phyloP scores from a whole-genome alignment of 1,140 invertebrate genomes.

The Ceratoteleas bidentatus region DNA sequence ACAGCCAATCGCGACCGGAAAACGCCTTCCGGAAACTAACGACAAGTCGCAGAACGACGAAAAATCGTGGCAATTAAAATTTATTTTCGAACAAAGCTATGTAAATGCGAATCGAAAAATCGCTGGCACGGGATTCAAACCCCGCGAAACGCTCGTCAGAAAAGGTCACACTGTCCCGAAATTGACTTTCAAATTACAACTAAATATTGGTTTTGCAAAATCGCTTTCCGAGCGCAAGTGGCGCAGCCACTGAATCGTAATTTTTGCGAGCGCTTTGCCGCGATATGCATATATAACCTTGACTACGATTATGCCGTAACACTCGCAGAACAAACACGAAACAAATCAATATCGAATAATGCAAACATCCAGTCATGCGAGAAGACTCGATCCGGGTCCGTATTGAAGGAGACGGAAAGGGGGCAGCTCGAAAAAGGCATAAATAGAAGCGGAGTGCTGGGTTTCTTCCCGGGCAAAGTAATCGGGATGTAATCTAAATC shows the following conservation, averaged over 20 bases:
- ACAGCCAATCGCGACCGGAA: too few relatives aligned
- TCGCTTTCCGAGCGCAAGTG: constrained; percentile 9
- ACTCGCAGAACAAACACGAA: constrained; percentile 36
- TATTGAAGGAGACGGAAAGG: constrained; percentile 22
- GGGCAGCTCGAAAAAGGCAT: constrained; percentile 36
- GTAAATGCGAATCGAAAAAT: constrained; percentile 27
- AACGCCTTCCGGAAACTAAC: too few relatives aligned
- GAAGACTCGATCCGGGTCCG: constrained; percentile 33
- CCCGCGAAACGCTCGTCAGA: constrained; percentile 2
- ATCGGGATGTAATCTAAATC: constrained; percentile 70
- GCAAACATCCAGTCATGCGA: constrained; percentile 42
- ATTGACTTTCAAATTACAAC: constrained; percentile 38
- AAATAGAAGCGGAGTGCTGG: constrained; percentile 60
- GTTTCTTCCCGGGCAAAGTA: constrained; percentile 65
- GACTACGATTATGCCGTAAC: constrained; percentile 22
- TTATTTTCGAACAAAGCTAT: constrained; percentile 19
- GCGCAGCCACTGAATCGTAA: neutral
- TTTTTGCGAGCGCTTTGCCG: constrained; percentile 15
- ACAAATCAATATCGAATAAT: constrained; percentile 58
- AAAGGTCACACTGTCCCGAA: constrained; percentile 16
- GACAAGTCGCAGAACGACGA: too few relatives aligned
- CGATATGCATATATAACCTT: constrained; percentile 18
- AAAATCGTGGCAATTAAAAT: constrained; percentile 36
- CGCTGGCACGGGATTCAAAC: constrained; percentile 4
- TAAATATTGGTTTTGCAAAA: constrained; percentile 43